Evolutionary conservation across 2,888 invertebrate genomes (phyloP).

Genomic region (Synanthedon myopaeformis): DNA sequence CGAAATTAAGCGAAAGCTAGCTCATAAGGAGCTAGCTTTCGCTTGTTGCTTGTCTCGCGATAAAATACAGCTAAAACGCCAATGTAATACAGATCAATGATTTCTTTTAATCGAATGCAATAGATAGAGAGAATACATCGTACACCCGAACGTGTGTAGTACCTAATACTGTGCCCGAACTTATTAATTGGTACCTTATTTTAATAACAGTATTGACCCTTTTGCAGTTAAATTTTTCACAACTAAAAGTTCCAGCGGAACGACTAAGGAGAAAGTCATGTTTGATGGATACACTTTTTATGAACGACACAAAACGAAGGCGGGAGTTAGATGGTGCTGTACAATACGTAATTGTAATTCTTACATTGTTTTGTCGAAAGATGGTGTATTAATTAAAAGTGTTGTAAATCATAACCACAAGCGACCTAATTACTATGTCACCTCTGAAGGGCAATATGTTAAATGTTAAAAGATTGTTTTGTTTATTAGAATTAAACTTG

Average conservation of each 20-base stretch:
- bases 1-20: no score
- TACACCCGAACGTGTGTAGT: not conserved
- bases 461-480: not conserved
- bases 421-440: not conserved
- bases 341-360: not conserved
- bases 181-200: not conserved
- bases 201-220: not conserved
- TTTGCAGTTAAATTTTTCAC: not conserved
- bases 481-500: not conserved
- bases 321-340: not conserved
- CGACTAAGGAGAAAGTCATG: conserved; percentile 9
- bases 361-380: not conserved
- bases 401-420: not conserved
- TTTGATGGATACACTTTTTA: conserved; percentile 3
- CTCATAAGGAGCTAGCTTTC: no score
- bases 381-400: not conserved
- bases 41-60: no score
- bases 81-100: no score
- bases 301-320: not conserved
- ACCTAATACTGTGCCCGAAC: not conserved
- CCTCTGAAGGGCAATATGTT: not conserved
- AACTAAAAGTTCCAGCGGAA: not conserved
- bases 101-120: no score
- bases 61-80: no score
- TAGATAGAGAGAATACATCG: no score